Percentiles rank a stretch among this genome's conserved stretches.
Conservation (phyloP, 64 coral and sea anemone species). For the Pachyseris speciosa region DNA sequence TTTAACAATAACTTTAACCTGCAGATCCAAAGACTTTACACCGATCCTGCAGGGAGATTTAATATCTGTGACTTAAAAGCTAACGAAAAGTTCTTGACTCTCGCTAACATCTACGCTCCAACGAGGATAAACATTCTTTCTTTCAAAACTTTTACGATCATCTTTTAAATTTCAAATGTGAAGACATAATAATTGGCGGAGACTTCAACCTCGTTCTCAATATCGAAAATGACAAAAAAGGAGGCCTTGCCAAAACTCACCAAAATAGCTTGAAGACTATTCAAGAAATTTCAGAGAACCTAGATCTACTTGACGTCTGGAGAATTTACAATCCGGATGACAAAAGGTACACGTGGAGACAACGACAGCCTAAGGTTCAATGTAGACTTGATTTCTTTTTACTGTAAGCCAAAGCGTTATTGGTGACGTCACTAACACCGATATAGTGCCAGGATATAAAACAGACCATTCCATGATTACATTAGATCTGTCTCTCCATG, state of each 20-base stretch:
- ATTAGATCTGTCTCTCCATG: neutral
- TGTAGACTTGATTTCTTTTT: conserved; percentile 36
- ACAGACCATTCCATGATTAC: conserved; percentile 22
- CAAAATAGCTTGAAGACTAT: neutral
- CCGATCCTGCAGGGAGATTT: neutral
- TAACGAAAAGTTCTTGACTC: neutral
- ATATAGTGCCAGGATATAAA: conserved; percentile 29
- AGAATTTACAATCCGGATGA: neutral
- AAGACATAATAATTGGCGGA: conserved; percentile 17
- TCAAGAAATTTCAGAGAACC: neutral
- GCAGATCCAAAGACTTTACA: neutral
- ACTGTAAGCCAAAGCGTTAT: conserved; percentile 9
- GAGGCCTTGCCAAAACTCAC: neutral
- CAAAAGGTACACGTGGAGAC: conserved; percentile 22
- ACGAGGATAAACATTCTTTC: neutral
- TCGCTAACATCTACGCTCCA: conserved; percentile 27
- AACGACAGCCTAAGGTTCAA: neutral
- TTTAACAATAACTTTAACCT: conserved; percentile 34
- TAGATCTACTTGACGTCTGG: conserved; percentile 8
- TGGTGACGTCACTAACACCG: neutral
- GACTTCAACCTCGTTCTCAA: conserved; percentile 26
- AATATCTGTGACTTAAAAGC: conserved; percentile 19
- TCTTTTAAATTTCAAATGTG: neutral
- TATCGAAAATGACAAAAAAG: conserved; percentile 16
- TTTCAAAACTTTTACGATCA: neutral